A percentile compares a stretch with the other conserved stretches of the same genome.
phyloP scores from a whole-genome alignment of 2,797 vertebrate species.

The Florisuga fusca region DNA sequence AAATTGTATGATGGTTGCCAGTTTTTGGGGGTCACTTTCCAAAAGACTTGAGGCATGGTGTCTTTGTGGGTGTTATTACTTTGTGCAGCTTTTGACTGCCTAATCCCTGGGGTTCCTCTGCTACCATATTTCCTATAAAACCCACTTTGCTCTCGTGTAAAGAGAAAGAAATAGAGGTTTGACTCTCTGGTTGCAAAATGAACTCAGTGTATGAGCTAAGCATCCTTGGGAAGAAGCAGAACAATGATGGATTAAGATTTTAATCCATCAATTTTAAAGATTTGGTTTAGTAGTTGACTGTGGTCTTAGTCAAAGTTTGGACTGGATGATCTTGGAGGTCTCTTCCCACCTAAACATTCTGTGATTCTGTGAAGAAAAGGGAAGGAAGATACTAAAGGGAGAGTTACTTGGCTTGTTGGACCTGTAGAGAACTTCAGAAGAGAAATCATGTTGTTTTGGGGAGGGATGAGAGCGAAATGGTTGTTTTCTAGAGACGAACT shows the following conservation, averaged over 20 bases:
- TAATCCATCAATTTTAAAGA: too few species aligned
- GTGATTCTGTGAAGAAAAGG: not conserved
- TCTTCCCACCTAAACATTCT: too few species aligned
- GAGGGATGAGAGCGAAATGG: not conserved
- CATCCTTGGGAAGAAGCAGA: not conserved
- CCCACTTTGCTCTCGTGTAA: too few species aligned
- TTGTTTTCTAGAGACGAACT: accelerated
- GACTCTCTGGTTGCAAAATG: not conserved
- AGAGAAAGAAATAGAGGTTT: not conserved
- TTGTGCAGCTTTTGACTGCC: not conserved
- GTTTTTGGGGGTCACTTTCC: not conserved
- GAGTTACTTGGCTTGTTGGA: not conserved
- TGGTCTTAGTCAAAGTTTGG: too few species aligned
- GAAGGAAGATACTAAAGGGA: not conserved
- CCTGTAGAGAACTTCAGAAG: not conserved
- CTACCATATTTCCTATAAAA: not conserved
- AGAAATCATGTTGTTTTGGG: not conserved
- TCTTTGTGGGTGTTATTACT: not conserved
- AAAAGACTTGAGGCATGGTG: not conserved
- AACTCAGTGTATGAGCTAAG: not conserved
- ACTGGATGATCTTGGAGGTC: too few species aligned
- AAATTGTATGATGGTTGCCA: not conserved
- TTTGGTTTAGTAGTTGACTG: too few species aligned
- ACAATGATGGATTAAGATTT: not conserved
- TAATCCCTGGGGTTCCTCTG: not conserved